These are phyloP conservation scores for Zoanthus sansibaricus DNA, from an alignment of 92 coral and sea anemone species.

Conservation along the genomic window DNA sequence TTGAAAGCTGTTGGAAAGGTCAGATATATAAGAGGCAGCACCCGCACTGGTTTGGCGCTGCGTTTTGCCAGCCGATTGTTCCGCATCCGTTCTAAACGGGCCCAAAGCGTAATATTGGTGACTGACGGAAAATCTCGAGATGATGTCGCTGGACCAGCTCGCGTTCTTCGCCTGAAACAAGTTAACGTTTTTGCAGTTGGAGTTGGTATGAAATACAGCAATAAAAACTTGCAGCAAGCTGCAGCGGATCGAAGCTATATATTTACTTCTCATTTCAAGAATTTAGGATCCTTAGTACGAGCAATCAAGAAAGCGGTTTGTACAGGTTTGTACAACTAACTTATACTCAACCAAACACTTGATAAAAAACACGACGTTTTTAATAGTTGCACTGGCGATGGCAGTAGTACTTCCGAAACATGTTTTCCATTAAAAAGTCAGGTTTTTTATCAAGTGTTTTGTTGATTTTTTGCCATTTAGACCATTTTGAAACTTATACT, in stretches of 20 bases:
- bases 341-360: too few relatives aligned
- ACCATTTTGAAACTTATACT: not conserved
- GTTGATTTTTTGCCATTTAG: too few relatives aligned
- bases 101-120: not conserved
- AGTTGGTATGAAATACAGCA: constrained; percentile 3
- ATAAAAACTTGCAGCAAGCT: not conserved
- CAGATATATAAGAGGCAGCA: constrained; percentile 79
- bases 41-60: constrained; percentile 80
- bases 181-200: not conserved
- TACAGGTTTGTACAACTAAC: not conserved
- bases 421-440: too few relatives aligned
- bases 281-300: constrained; percentile 18
- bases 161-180: constrained; percentile 29
- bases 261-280: constrained; percentile 31
- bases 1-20: constrained; percentile 73
- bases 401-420: too few relatives aligned
- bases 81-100: constrained; percentile 32
- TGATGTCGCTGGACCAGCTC: not conserved
- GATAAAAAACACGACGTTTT: too few relatives aligned
- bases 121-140: constrained; percentile 24
- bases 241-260: constrained; percentile 10
- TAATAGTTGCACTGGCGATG: too few relatives aligned
- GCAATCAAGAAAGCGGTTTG: constrained; percentile 34
- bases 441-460: too few relatives aligned
- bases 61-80: constrained; percentile 59